Evolutionary conservation across 2,797 vertebrate genomes (phyloP), one percentile per base, ranked within the genome.

Genomic region (Holocentrus rufus): DNA sequence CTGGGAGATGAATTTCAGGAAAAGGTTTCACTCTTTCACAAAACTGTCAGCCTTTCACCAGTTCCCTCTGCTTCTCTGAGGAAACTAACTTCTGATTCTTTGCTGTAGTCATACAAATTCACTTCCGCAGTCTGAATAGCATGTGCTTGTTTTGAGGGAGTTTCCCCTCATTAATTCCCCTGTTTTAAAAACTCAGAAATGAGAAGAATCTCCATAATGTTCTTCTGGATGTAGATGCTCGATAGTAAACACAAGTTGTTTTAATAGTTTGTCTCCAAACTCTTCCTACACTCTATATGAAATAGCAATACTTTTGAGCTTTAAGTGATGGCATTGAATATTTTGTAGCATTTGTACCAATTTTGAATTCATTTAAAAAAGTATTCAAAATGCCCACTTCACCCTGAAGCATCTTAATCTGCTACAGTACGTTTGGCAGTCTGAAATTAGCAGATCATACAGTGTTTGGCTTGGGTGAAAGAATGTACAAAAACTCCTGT

Each of bases 1-100:
- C 93, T 95, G 78, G 94, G 95, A 89, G 93, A 95, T 93, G 94
- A 95, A 77, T 95, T 95, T 94, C 94, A 94, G 93, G 93, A 95
- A 90, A 95, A 95, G 95, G 94, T 95, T 90, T 91, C 88, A 84
- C 81, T 71, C 18, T 75, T 66, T 79, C 66, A 74, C 59, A 1
- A 30, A 30, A 22, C 65, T 57, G 49, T 63, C 64, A 34, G 15
- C 27, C 47, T 36, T 25, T 54, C 50, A 54, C 57, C 1, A 1
- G 11, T 62, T 68, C 20, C 17, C 15, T 66, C 30, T 36, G 22
- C 59, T 72, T 5, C 7, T 70, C 8, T 50, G 7, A 23, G 31
- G 13, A 69, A 27, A 65, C 23, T 63, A 54, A 62, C 31, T 25
- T 52, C 54, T 67, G 1, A 71, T 61, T 64, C 50, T 14, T 53